These are phyloP conservation scores for Myoxocephalus aenaeus DNA, from an alignment of 2,797 vertebrate species.

Conservation along the genomic window DNA sequence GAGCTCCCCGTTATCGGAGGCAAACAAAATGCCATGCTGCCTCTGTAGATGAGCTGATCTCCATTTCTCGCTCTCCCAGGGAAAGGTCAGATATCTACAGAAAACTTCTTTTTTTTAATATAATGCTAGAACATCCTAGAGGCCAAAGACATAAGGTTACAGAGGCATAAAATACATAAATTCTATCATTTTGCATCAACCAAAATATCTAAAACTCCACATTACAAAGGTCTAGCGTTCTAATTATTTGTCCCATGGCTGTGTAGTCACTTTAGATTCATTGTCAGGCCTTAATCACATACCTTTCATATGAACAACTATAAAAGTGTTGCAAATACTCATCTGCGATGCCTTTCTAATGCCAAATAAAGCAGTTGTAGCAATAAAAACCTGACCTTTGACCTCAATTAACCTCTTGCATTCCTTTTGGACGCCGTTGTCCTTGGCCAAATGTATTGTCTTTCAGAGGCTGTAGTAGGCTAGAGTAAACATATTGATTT, in stretches of 20 bases:
- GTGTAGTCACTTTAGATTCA: background rate
- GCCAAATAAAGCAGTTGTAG: background rate
- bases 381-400: background rate
- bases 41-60: constrained; percentile 75
- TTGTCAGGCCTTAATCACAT: background rate
- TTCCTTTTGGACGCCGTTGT: background rate
- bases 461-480: background rate
- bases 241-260: constrained; percentile 4
- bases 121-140: constrained; percentile 42
- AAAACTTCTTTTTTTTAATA: constrained; percentile 56
- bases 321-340: background rate
- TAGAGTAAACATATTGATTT: background rate
- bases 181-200: constrained; percentile 29
- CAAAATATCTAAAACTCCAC: constrained; percentile 7
- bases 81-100: constrained; percentile 76
- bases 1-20: constrained; percentile 69
- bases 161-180: constrained; percentile 23
- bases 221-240: background rate
- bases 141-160: constrained; percentile 50
- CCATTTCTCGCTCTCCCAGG: constrained; percentile 54
- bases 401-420: background rate
- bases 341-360: background rate
- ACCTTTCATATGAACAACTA: background rate
- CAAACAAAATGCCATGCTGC: constrained; percentile 76
- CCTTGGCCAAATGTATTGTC: background rate